A percentile compares a stretch with the other conserved stretches of the same genome.
Evolutionary conservation across 2,797 vertebrate species (phyloP).

Genomic region (Pelodytes ibericus): DNA sequence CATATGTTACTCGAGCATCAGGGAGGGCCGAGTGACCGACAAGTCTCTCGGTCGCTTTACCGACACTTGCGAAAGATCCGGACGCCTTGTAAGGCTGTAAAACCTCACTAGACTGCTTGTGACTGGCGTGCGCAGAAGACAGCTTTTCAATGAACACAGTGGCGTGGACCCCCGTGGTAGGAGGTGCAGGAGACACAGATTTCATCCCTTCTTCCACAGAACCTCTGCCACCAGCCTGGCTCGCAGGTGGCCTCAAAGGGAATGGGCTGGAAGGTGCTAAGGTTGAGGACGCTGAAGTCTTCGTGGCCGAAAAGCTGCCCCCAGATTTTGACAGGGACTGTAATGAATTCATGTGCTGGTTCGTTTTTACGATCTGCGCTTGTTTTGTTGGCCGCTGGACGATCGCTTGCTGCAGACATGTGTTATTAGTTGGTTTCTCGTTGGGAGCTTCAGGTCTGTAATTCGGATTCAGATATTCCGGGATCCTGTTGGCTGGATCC

Average conservation of each 20-base stretch:
- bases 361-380: constrained; percentile 97
- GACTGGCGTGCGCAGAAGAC: constrained; percentile 60
- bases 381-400: constrained; percentile 89
- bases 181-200: neutral
- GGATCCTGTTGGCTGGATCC: constrained; percentile 70
- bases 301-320: constrained; percentile 65
- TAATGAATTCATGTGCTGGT: constrained; percentile 84
- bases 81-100: constrained; percentile 53
- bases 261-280: constrained; percentile 85
- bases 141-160: constrained; percentile 71
- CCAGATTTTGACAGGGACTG: constrained; percentile 68
- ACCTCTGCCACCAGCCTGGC: constrained; percentile 54
- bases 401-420: constrained; percentile 74
- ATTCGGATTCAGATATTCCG: constrained; percentile 75
- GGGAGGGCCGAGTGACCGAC: constrained; percentile 71
- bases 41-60: constrained; percentile 74
- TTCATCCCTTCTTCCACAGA: constrained; percentile 61
- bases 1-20: constrained; percentile 53
- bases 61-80: constrained; percentile 67
- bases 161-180: constrained; percentile 28
- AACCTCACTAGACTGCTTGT: constrained; percentile 68
- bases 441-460: constrained; percentile 71
- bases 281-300: constrained; percentile 70
- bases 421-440: constrained; percentile 63
- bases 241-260: constrained; percentile 73